Conservation (phyloP, 92 coral and sea anemone genomes). For the Palythoa grandiflora region DNA sequence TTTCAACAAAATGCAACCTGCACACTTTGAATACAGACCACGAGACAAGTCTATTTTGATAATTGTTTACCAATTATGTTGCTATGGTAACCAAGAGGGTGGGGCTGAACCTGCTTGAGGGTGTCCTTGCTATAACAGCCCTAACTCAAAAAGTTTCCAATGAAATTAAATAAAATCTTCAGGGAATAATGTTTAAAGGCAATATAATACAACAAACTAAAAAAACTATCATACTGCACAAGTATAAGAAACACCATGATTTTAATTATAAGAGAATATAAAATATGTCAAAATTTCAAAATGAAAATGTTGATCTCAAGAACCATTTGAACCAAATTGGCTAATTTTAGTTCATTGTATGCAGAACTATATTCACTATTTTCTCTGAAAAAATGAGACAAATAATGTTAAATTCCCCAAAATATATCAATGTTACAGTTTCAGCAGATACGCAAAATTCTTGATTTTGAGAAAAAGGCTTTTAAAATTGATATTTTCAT, state of each 20-base stretch:
- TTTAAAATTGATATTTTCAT: conserved; percentile 22
- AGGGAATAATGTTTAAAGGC: not conserved
- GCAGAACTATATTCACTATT: conserved; percentile 15
- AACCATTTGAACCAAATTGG: conserved; percentile 40
- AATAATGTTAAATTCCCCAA: conserved; percentile 9
- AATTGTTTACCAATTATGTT: no score
- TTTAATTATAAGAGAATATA: conserved; percentile 1
- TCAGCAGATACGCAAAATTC: conserved; percentile 14
- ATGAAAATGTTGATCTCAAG: conserved; percentile 22
- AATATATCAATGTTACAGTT: not conserved
- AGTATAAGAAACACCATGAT: not conserved
- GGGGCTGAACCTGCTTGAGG: no score
- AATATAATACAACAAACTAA: not conserved
- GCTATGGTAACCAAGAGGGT: no score
- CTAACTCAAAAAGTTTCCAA: not conserved
- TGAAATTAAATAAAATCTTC: not conserved
- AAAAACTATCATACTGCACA: conserved; percentile 3
- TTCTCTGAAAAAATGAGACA: conserved; percentile 27
- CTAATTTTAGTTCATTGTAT: conserved; percentile 27
- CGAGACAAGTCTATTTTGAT: no score
- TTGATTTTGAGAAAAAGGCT: conserved; percentile 50
- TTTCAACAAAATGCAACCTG: no score
- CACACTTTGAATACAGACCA: no score
- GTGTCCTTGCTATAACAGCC: no score
- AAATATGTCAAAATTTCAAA: not conserved